phyloP scores from a whole-genome alignment of 2,888 invertebrate species.

The Noctua comes region DNA sequence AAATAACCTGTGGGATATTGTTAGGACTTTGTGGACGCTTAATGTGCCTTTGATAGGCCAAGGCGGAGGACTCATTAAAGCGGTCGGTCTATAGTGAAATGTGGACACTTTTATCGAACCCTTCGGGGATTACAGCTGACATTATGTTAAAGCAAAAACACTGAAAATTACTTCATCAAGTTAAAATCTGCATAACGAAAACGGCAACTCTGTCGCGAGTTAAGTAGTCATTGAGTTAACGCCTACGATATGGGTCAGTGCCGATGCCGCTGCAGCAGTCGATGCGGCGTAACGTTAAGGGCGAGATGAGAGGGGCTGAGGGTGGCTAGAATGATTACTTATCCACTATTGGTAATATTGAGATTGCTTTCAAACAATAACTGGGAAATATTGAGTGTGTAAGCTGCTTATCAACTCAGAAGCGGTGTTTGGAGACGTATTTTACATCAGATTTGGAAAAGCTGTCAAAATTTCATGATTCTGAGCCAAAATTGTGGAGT shows the following conservation, averaged over 20 bases:
- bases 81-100: neutral
- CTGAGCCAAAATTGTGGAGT: neutral
- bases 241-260: conserved; percentile 84
- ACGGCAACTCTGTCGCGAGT: conserved; percentile 65
- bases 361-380: conserved; percentile 43
- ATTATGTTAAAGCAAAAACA: neutral
- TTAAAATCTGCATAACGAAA: conserved; percentile 49
- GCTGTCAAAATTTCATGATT: conserved; percentile 3
- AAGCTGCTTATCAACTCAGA: conserved; percentile 34
- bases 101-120: too few species aligned
- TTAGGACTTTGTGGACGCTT: too few species aligned
- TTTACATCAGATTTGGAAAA: conserved; percentile 3
- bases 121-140: neutral
- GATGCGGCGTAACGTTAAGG: conserved; percentile 81
- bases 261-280: conserved; percentile 77
- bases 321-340: conserved; percentile 67
- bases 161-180: conserved; percentile 21
- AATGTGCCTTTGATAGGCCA: too few species aligned
- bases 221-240: conserved; percentile 72
- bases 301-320: conserved; percentile 78
- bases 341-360: conserved; percentile 50
- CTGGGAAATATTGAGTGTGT: conserved; percentile 27
- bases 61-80: too few species aligned
- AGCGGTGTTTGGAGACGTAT: neutral
- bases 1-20: too few species aligned